Percentiles rank a stretch among this genome's conserved stretches.
phyloP scores from a whole-genome alignment of 2,797 vertebrate genomes.

The Pogonophryne albipinna region DNA sequence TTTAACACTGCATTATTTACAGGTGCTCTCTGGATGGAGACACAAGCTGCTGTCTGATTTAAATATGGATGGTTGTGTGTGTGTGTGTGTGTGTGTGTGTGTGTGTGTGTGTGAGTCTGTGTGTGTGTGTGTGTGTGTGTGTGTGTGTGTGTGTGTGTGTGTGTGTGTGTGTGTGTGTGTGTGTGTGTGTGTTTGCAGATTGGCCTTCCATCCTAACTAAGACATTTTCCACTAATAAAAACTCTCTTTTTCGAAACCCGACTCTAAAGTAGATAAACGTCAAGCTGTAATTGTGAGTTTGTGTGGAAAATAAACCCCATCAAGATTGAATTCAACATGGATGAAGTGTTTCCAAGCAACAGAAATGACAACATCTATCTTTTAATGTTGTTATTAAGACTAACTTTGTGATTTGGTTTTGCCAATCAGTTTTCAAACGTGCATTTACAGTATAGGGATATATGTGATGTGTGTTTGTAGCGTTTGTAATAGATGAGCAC shows the following conservation, averaged over 20 bases:
- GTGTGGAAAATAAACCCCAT: neutral
- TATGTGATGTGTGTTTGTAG: neutral
- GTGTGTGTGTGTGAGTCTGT: too few relatives aligned
- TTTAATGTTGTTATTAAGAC: neutral
- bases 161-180: too few relatives aligned
- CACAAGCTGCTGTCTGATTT: conserved; percentile 77
- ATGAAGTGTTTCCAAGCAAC: neutral
- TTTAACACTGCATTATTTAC: conserved; percentile 88
- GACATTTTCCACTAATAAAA: neutral
- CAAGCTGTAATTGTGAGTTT: neutral
- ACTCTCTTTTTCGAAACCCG: neutral
- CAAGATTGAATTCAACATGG: neutral
- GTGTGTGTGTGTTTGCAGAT: neutral
- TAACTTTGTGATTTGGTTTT: neutral
- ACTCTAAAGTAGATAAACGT: neutral
- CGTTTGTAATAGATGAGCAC: neutral
- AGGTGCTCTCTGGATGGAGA: conserved; percentile 75
- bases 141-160: too few relatives aligned
- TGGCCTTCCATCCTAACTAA: neutral
- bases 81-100: conserved; percentile 31
- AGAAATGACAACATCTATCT: neutral
- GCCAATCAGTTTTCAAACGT: too few relatives aligned
- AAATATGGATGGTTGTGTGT: conserved; percentile 58
- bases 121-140: too few relatives aligned
- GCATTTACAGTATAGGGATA: too few relatives aligned